Evolutionary conservation across 2,888 invertebrate species (phyloP), one percentile per base, ranked within the genome.

Genomic region (Thalpophila matura): DNA sequence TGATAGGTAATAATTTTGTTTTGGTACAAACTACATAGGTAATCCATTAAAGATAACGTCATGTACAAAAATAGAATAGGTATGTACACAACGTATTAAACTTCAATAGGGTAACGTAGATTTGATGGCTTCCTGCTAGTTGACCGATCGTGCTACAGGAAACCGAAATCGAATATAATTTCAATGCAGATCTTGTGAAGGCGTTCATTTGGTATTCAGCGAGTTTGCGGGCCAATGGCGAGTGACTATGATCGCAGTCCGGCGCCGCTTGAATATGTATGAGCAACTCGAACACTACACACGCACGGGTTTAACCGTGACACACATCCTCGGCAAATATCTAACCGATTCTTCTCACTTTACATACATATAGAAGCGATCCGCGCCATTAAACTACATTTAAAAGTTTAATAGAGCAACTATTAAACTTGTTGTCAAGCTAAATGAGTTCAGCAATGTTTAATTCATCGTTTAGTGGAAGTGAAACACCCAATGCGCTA

Each of bases 201-300:
- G 85, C 76, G 79, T 79, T 77, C 82, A 83, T 64, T 94, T 93
- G 89, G 89, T 91, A 94, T 93, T 92, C 94, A 89, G 87, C 77
- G 77, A 86, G 91, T 89, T 77, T 88, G 88, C 90, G 85, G 85
- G 88, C 89, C 91, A 91, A 89, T 90, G 91, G 89, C 90, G 87
- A 89, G 82, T 83, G 76, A 80, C 83, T 87, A 85, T 83, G 82
- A 88, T 88, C 85, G 84, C 82, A 85, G 85, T 81, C 86, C 86
- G 83, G 84, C 82, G 85, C 81, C 84, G 80, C 68, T 84, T 93
- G 91, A 93, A 94, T 94, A 94, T 93, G 89, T 91, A 94, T 93
- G 89, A 92, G 86, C 70, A 75, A 74, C 84, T 84, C 83, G 84
- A 86, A 86, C 85, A 83, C 84, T 71, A 85, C 82, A 87, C 89